phyloP scores from a whole-genome alignment of 2,113 vertebrate species.

The Cacatua alba region DNA sequence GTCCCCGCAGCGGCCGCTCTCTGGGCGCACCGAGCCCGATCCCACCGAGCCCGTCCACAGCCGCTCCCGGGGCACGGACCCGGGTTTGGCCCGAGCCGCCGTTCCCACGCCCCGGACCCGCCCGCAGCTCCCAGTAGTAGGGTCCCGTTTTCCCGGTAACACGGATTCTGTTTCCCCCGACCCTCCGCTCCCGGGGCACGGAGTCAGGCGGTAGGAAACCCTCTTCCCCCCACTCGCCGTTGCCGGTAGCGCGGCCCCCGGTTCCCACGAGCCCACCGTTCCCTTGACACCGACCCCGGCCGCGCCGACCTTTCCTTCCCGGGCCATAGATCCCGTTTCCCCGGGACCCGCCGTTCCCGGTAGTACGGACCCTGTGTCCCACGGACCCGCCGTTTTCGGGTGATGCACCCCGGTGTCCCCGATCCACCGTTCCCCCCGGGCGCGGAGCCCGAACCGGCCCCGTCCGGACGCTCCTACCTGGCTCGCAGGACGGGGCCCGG shows the following conservation, averaged over 20 bases:
- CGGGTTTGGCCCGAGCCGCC: background rate
- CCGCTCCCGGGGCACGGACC: background rate
- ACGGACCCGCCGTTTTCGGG: background rate
- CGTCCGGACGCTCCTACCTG: background rate
- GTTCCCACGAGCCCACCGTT: background rate
- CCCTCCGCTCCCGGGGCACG: background rate
- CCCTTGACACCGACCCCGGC: background rate
- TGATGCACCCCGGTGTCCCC: no score
- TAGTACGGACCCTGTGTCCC: background rate
- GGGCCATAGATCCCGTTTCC: background rate
- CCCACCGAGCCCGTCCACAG: background rate
- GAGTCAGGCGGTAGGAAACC: background rate
- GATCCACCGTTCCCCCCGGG: background rate
- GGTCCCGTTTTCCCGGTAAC: background rate
- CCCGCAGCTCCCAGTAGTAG: background rate
- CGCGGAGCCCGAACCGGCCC: background rate
- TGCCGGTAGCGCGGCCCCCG: background rate
- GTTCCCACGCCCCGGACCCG: background rate
- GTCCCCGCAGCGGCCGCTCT: background rate
- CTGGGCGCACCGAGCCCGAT: background rate
- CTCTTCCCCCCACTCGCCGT: background rate
- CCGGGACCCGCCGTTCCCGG: background rate
- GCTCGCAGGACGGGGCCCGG: background rate
- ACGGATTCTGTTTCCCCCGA: background rate
- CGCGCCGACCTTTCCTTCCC: background rate